Evolutionary conservation across 2,113 vertebrate species (phyloP).

Genomic region (Australoheros scitulus): DNA sequence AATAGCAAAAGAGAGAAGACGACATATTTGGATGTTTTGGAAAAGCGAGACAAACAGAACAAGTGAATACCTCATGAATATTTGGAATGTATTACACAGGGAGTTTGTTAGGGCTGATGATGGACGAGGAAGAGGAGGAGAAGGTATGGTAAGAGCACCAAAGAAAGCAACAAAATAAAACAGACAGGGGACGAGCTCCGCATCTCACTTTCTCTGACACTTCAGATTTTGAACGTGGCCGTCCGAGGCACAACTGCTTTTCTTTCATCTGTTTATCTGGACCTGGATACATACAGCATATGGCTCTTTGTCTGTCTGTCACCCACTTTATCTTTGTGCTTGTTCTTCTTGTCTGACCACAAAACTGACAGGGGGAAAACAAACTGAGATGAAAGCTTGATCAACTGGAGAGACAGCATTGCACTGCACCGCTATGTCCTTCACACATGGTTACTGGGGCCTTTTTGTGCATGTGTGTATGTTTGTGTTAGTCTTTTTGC

Average conservation of each 20-base stretch:
- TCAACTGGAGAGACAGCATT: slow-evolving; percentile 36
- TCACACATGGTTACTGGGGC: slow-evolving; percentile 54
- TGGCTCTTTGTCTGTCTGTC: slow-evolving; percentile 31
- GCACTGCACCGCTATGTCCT: slow-evolving; percentile 33
- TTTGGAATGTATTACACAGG: slow-evolving; percentile 47
- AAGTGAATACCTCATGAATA: slow-evolving; percentile 60
- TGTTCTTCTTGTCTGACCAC: slow-evolving; percentile 47
- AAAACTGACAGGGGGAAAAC: slow-evolving; percentile 35
- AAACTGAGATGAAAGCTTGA: slow-evolving; percentile 41
- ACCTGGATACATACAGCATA: neutral
- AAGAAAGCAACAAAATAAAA: slow-evolving; percentile 17
- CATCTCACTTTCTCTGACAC: neutral
- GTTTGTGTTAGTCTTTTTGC: slow-evolving; percentile 15
- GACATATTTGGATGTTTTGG: slow-evolving; percentile 45
- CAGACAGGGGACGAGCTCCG: neutral
- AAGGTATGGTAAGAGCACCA: neutral
- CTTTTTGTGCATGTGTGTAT: slow-evolving; percentile 7
- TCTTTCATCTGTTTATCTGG: slow-evolving; percentile 25
- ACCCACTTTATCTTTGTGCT: slow-evolving; percentile 35
- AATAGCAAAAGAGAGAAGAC: neutral
- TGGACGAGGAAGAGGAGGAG: neutral
- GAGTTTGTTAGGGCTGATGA: slow-evolving; percentile 29
- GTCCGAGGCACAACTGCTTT: neutral
- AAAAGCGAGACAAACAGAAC: slow-evolving; percentile 32
- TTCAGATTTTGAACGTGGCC: neutral